Evolutionary conservation across 2,113 vertebrate species (phyloP), one percentile per base, ranked within the genome.

Genomic region (Myrmophylax atrothorax): DNA sequence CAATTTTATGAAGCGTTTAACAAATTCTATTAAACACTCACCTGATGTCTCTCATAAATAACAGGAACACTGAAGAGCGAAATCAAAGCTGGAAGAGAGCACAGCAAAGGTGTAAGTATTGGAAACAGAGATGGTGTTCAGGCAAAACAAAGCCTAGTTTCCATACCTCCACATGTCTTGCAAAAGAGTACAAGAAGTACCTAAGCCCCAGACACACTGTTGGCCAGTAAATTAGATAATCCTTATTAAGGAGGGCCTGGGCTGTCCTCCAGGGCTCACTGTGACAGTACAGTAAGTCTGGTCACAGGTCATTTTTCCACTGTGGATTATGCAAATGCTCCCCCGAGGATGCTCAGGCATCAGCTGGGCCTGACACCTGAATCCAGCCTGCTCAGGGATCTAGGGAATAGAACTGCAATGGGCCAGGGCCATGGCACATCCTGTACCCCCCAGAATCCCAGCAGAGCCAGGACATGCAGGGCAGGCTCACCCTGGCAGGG

Each of bases 1-100:
- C 26, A 1, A 28, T 81, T 74, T 72, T 7, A 80, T 13, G 10
- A 47, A 81, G 37, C 47, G 17, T 37, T 64, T 64, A 73, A 63
- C 10, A 10, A 44, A 38, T 26, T 25, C 3, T 26, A 12, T 70
- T 62, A 22, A 84, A 76, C 38, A 92, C 97, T 95, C 95, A 99
- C 99, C 99, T 99, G 99, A 97, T 99, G 99, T 84, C 99, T 99
- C 97, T 99, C 99, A 96, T 99, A 99, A 98, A 99, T 93, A 97
- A 99, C 98, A 80, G 99, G 99, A 98, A 98, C 98, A 94, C 98
- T 99, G 98, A 99, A 99, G 81, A 97, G 98, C 5, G 97, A 98
- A 84, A 99, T 96, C 98, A 99, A 97, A 98, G 98, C 99, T 99
- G 97, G 55, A 97, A 93, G 77, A 72, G 90, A 89, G 31, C 64